Conservation (phyloP, 2,113 vertebrate genomes). For the Elachura formosa region DNA sequence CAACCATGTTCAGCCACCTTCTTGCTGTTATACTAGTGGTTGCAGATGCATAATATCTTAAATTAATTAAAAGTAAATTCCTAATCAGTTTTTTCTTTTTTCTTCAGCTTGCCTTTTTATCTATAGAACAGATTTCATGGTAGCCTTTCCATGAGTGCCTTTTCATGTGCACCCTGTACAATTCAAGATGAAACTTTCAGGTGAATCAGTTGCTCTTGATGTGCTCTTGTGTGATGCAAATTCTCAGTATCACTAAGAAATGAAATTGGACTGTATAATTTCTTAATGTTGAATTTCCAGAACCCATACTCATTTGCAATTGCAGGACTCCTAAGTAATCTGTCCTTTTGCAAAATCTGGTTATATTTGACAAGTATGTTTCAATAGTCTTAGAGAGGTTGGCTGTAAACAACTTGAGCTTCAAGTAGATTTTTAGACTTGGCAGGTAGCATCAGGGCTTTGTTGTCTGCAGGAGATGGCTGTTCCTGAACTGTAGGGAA, state of each 20-base stretch:
- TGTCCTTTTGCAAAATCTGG: background rate
- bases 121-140: background rate
- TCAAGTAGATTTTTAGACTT: background rate
- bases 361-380: background rate
- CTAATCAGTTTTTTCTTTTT: background rate
- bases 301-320: background rate
- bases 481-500: background rate
- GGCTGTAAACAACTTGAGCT: background rate
- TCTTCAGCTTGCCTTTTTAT: background rate
- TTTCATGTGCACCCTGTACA: background rate
- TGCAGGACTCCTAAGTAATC: background rate
- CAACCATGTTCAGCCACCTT: background rate
- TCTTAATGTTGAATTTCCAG: background rate
- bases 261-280: background rate
- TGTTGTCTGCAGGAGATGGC: background rate
- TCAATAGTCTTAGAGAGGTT: background rate
- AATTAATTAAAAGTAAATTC: background rate
- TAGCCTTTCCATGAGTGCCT: background rate
- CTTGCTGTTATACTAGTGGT: background rate
- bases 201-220: background rate
- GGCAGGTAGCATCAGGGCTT: background rate
- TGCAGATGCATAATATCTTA: background rate
- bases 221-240: background rate
- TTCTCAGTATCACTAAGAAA: background rate
- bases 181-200: background rate